Conservation (phyloP, 2,888 invertebrate species). For the Amphimallon solstitiale region DNA sequence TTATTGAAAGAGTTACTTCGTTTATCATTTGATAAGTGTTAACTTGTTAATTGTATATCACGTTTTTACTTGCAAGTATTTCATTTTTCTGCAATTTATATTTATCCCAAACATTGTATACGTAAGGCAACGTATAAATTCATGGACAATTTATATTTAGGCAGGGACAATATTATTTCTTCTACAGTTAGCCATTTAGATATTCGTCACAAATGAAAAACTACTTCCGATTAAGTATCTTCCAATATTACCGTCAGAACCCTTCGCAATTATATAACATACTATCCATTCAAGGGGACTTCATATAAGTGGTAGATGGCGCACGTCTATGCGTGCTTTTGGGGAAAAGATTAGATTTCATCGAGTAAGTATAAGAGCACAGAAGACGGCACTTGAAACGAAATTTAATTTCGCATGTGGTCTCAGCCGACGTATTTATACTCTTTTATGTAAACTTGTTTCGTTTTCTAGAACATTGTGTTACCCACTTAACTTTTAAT, state of each 20-base stretch:
- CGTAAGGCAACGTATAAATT: too few relatives aligned
- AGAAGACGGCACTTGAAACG: not conserved
- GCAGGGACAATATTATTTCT: not conserved
- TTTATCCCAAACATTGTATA: too few relatives aligned
- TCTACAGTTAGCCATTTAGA: not conserved
- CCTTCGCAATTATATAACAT: constrained; percentile 11
- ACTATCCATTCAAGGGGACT: constrained; percentile 6
- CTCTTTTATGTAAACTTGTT: constrained; percentile 6
- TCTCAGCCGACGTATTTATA: not conserved
- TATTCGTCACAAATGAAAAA: constrained; percentile 21
- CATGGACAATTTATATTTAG: not conserved
- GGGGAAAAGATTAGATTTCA: constrained; percentile 25
- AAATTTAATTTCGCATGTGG: constrained; percentile 24
- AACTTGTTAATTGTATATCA: too few relatives aligned
- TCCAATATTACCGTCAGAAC: constrained; percentile 10
- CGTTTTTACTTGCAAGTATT: too few relatives aligned
- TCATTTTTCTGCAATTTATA: too few relatives aligned
- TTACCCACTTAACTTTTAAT: constrained; percentile 12
- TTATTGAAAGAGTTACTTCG: too few relatives aligned
- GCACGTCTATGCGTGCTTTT: constrained; percentile 2
- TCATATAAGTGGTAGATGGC: not conserved
- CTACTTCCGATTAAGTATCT: constrained; percentile 12
- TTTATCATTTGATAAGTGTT: too few relatives aligned
- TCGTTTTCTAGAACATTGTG: not conserved
- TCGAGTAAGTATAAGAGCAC: not conserved